These are phyloP conservation scores for Hippolais icterina DNA, from an alignment of 2,113 vertebrate species.

Conservation along the genomic window DNA sequence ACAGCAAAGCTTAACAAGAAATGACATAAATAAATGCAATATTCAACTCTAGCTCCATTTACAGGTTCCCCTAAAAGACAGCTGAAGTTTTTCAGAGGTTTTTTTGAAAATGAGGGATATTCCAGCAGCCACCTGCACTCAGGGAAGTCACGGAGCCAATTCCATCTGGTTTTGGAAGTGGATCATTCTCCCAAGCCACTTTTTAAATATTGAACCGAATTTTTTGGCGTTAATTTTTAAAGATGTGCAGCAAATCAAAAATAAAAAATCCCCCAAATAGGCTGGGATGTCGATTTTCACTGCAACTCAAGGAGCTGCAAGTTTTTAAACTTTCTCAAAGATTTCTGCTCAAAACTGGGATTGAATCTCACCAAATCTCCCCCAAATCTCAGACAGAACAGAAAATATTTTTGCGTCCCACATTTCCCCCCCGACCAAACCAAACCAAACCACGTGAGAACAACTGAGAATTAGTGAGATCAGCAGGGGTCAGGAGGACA, in stretches of 20 bases:
- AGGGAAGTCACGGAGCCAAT: neutral
- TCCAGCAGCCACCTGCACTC: neutral
- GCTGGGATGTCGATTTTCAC: neutral
- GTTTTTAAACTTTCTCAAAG: neutral
- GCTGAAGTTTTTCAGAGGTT: neutral
- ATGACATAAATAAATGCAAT: neutral
- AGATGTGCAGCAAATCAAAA: neutral
- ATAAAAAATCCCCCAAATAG: too few species aligned
- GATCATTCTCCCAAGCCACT: neutral
- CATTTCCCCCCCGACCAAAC: neutral
- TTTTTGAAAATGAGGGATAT: neutral
- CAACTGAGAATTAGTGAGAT: constrained; percentile 7
- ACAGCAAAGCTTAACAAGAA: neutral
- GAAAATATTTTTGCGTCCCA: neutral
- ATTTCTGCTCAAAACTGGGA: neutral
- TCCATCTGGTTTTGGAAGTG: neutral
- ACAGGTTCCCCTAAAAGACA: neutral
- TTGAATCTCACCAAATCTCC: neutral
- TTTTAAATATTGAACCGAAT: neutral
- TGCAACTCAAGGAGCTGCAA: neutral
- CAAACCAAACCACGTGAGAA: constrained; percentile 6
- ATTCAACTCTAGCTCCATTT: neutral
- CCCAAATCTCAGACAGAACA: neutral
- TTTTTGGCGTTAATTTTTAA: neutral
- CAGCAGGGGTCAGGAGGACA: neutral